phyloP scores from a whole-genome alignment of 2,888 invertebrate species.

The Hirtodrosophila trivittata region DNA sequence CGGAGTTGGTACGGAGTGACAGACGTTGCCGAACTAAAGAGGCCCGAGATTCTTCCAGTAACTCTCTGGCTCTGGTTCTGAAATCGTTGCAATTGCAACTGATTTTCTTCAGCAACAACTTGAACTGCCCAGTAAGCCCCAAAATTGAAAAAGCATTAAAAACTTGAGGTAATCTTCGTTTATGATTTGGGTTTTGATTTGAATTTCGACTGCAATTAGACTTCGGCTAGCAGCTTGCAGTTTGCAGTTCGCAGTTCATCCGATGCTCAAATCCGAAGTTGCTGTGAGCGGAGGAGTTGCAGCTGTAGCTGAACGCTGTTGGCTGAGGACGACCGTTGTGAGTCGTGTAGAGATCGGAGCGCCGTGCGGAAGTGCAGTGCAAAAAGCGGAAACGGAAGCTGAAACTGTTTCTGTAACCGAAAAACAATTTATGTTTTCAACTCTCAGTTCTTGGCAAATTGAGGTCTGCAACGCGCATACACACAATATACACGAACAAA shows the following conservation, averaged over 20 bases:
- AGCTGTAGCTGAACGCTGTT: conserved; percentile 23
- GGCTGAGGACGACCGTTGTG: conserved; percentile 37
- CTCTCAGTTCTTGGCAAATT: conserved; percentile 38
- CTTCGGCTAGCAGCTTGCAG: conserved; percentile 20
- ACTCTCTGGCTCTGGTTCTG: conserved; percentile 24
- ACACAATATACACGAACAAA: conserved; percentile 15
- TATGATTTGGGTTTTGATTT: conserved; percentile 12
- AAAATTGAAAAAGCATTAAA: too few relatives aligned
- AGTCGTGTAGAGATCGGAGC: conserved; percentile 76
- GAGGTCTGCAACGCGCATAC: conserved; percentile 34
- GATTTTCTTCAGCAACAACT: conserved; percentile 16
- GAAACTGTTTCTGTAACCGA: conserved; percentile 10
- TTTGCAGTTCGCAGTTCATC: conserved; percentile 23
- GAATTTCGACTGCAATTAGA: conserved; percentile 33
- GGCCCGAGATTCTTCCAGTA: conserved; percentile 55
- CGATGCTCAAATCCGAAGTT: neutral
- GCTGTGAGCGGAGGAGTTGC: conserved; percentile 26
- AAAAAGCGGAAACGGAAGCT: conserved; percentile 71
- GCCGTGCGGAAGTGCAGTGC: conserved; percentile 77
- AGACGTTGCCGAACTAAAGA: conserved; percentile 49
- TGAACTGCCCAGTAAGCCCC: conserved; percentile 40
- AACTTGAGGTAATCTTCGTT: neutral
- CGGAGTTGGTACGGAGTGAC: conserved; percentile 55
- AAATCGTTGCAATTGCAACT: conserved; percentile 5
- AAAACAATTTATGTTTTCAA: conserved; percentile 27